phyloP scores from a whole-genome alignment of 1,140 invertebrate genomes.

The Chironomus tepperi region DNA sequence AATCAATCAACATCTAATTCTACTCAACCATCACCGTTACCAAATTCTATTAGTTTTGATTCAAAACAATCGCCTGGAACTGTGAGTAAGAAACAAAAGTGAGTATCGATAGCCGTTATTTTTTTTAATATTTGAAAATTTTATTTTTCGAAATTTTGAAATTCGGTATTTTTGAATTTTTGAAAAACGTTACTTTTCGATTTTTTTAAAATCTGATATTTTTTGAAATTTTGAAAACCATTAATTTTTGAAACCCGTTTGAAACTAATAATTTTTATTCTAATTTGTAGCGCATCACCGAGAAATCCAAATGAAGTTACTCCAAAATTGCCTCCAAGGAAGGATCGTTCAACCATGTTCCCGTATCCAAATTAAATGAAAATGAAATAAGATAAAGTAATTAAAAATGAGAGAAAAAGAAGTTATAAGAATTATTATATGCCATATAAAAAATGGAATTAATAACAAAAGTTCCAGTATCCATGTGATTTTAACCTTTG shows the following conservation, averaged over 20 bases:
- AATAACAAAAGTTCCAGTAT: neutral
- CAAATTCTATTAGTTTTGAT: neutral
- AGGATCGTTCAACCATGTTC: neutral
- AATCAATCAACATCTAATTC: conserved; percentile 26
- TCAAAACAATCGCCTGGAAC: neutral
- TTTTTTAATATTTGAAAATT: too few species aligned
- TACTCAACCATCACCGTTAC: conserved; percentile 4
- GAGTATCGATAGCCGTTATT: neutral
- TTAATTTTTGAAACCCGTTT: too few species aligned
- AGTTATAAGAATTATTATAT: too few species aligned
- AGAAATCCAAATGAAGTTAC: neutral
- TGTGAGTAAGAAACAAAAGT: neutral
- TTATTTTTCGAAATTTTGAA: neutral
- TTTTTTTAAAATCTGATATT: neutral
- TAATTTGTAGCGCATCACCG: neutral
- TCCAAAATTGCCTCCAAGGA: neutral
- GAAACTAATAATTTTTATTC: too few species aligned
- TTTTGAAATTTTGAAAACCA: too few species aligned
- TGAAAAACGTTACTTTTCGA: neutral
- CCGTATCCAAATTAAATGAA: neutral
- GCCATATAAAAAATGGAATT: too few species aligned
- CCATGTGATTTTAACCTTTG: neutral
- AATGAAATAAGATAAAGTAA: too few species aligned
- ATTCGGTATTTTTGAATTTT: neutral
- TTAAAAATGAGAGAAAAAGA: too few species aligned